phyloP scores from a whole-genome alignment of 2,113 vertebrate species.

The Hippolais icterina region DNA sequence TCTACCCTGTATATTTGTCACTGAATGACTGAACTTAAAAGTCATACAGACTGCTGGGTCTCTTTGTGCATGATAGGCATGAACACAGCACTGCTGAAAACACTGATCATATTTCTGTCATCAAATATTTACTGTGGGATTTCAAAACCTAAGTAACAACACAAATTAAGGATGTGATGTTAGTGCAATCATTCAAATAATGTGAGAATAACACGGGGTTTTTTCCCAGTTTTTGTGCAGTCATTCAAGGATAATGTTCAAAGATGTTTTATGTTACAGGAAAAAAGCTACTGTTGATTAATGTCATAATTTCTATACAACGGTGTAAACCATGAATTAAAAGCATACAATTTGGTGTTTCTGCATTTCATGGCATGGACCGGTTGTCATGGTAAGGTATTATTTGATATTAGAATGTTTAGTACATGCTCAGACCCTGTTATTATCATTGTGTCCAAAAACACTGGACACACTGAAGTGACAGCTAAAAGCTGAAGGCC shows the following conservation, averaged over 20 bases:
- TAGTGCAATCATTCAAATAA: background rate
- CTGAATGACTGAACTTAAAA: background rate
- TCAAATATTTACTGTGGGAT: background rate
- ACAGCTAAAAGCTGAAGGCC: background rate
- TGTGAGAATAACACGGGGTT: background rate
- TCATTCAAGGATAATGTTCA: background rate
- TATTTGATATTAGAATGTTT: background rate
- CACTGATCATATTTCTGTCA: background rate
- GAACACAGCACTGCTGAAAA: background rate
- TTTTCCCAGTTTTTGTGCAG: background rate
- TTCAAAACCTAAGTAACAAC: background rate
- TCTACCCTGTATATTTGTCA: background rate
- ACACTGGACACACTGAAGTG: background rate
- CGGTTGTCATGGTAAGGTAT: background rate
- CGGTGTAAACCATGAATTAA: accelerated
- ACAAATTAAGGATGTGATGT: background rate
- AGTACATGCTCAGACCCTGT: background rate
- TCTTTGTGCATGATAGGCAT: background rate
- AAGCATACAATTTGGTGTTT: background rate
- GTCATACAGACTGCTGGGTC: background rate
- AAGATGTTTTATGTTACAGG: background rate
- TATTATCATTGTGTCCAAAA: background rate
- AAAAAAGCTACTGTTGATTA: background rate
- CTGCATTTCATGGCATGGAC: background rate
- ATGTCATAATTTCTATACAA: background rate